Conservation (phyloP, 2,797 vertebrate species). For the Anabacerthia variegaticeps region DNA sequence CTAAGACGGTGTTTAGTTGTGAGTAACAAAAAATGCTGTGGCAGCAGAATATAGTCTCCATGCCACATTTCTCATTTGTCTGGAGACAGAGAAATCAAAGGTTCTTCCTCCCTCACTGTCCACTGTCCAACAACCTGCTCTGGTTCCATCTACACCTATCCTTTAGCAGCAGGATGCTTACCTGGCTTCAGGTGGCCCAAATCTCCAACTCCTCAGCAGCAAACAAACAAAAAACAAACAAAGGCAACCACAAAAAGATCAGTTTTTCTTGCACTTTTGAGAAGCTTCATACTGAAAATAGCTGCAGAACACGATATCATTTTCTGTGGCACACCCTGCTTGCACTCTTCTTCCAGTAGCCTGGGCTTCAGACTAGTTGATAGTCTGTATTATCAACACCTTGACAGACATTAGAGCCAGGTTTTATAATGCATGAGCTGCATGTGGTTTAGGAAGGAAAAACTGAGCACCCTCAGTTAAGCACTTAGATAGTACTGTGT, state of each 20-base stretch:
- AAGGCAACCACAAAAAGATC: too few species aligned
- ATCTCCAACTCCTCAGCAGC: background rate
- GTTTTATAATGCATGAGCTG: background rate
- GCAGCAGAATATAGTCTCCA: background rate
- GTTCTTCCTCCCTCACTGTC: accelerated
- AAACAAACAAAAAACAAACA: background rate
- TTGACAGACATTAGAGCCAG: accelerated
- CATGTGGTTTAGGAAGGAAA: background rate
- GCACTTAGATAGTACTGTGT: background rate
- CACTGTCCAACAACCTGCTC: accelerated
- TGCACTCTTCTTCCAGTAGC: background rate
- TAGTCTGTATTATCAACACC: background rate
- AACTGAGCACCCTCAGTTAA: background rate
- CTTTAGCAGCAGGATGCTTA: background rate
- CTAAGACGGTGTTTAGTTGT: background rate
- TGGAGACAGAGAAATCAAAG: background rate
- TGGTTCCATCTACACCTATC: background rate
- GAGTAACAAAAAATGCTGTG: background rate
- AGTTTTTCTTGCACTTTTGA: background rate
- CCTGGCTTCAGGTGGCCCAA: background rate
- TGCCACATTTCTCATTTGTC: background rate
- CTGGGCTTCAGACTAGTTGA: background rate
- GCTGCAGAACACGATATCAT: accelerated
- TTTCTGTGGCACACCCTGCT: background rate
- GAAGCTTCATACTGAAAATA: background rate